Evolutionary conservation across 2,888 invertebrate species (phyloP).

Genomic region (Prostheceraeus crozeri): DNA sequence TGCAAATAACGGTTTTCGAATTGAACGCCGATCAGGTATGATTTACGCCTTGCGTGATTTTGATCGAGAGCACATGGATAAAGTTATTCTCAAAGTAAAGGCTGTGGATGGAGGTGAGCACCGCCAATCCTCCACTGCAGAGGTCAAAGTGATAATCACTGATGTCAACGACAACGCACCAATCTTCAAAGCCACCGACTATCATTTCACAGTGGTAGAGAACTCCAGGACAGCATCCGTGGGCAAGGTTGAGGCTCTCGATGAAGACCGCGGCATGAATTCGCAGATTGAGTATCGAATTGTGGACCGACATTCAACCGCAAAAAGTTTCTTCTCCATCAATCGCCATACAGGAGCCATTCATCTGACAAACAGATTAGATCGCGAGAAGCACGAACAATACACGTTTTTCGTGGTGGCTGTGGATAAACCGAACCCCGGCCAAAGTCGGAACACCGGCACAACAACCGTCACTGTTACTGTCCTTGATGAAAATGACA

Average conservation of each 20-base stretch:
- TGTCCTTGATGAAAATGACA: conserved; percentile 31
- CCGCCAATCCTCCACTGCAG: conserved; percentile 9
- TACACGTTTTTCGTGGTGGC: conserved; percentile 22
- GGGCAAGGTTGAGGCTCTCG: conserved; percentile 27
- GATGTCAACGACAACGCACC: conserved; percentile 35
- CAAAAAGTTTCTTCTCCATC: conserved; percentile 17
- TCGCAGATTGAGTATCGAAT: conserved; percentile 24
- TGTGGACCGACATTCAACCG: no score
- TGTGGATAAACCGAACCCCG: conserved; percentile 8
- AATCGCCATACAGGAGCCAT: conserved; percentile 6
- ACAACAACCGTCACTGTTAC: conserved; percentile 32
- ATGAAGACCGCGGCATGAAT: conserved; percentile 19
- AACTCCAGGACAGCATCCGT: conserved; percentile 24
- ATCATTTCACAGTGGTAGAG: conserved; percentile 29
- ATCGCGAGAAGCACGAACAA: conserved; percentile 16
- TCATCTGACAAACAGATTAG: conserved; percentile 11
- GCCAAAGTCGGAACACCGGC: conserved; percentile 11
- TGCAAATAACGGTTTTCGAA: conserved; percentile 31
- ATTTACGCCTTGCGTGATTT: background rate
- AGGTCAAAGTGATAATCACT: conserved; percentile 8
- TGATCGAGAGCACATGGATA: background rate
- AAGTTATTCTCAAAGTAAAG: conserved; percentile 19
- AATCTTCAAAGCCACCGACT: conserved; percentile 14
- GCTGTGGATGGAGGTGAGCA: conserved; percentile 11
- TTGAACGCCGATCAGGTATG: conserved; percentile 20